Conservation (phyloP, 2,888 invertebrate genomes). For the Serrognathus titanus region DNA sequence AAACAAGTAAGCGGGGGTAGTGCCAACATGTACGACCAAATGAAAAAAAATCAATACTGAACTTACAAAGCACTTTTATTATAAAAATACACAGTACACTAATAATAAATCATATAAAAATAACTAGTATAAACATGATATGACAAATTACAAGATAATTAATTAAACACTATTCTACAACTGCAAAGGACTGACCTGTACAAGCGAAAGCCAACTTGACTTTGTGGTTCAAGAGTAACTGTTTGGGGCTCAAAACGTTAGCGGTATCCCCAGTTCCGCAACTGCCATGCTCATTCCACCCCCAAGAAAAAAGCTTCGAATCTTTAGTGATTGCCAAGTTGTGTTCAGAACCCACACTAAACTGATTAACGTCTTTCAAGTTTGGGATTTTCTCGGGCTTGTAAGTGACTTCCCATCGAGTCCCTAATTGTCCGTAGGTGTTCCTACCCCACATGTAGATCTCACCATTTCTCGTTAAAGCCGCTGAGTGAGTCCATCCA, state of each 20-base stretch:
- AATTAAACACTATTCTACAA: slow-evolving; percentile 42
- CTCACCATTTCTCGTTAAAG: slow-evolving; percentile 59
- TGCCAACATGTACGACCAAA: background rate
- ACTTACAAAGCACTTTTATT: slow-evolving; percentile 29
- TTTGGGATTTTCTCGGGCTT: slow-evolving; percentile 51
- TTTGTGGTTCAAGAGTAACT: slow-evolving; percentile 41
- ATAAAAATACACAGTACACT: slow-evolving; percentile 48
- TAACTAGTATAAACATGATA: slow-evolving; percentile 38
- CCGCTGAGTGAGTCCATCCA: slow-evolving; percentile 78
- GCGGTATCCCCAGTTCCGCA: slow-evolving; percentile 64
- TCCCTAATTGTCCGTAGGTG: slow-evolving; percentile 74
- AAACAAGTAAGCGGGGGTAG: background rate
- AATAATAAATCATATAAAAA: slow-evolving; percentile 42
- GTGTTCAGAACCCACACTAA: slow-evolving; percentile 77
- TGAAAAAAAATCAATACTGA: slow-evolving; percentile 2
- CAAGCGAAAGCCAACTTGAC: slow-evolving; percentile 49
- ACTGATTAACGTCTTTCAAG: slow-evolving; percentile 53
- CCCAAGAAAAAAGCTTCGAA: slow-evolving; percentile 72
- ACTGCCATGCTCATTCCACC: slow-evolving; percentile 89
- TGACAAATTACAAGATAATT: slow-evolving; percentile 29
- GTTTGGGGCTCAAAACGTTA: slow-evolving; percentile 49
- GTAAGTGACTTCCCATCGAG: slow-evolving; percentile 48
- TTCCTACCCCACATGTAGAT: slow-evolving; percentile 79
- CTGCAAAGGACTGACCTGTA: slow-evolving; percentile 54
- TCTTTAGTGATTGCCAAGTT: slow-evolving; percentile 65